A percentile compares a stretch with the other conserved stretches of the same genome.
Conservation (phyloP, 2,888 invertebrate genomes). For the Steinernema hermaphroditum region DNA sequence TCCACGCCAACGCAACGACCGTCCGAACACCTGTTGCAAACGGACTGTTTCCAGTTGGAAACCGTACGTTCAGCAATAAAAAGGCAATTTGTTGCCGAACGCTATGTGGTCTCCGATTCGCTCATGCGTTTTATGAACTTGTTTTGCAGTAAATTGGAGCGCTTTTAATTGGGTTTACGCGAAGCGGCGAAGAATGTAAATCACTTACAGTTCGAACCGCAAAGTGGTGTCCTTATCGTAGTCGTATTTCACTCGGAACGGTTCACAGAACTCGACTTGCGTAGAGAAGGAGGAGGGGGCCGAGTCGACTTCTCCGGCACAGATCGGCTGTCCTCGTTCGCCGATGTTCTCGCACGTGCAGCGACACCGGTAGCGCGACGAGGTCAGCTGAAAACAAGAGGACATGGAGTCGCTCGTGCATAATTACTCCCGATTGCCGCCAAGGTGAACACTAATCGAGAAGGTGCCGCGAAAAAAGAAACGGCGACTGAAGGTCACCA, state of each 20-base stretch:
- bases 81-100: background rate
- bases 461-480: conserved; percentile 4
- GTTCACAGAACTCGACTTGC: background rate
- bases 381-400: conserved; percentile 26
- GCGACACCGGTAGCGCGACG: conserved; percentile 29
- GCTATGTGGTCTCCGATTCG: no score
- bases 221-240: conserved; percentile 19
- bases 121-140: background rate
- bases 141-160: background rate
- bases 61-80: conserved; percentile 2
- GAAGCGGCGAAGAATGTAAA: no score
- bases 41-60: background rate
- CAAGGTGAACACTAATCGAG: conserved; percentile 11
- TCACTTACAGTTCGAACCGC: background rate
- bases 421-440: conserved; percentile 19
- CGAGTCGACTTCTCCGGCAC: conserved; percentile 3
- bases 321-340: conserved; percentile 27
- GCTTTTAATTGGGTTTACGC: no score
- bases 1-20: background rate
- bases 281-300: background rate
- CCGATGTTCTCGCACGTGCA: conserved; percentile 24
- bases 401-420: background rate
- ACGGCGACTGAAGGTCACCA: conserved; percentile 10
- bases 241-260: conserved; percentile 21
- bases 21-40: conserved; percentile 12